Evolutionary conservation across 2,888 invertebrate genomes (phyloP), one percentile per base, ranked within the genome.

Genomic region (Drosophila birchii): DNA sequence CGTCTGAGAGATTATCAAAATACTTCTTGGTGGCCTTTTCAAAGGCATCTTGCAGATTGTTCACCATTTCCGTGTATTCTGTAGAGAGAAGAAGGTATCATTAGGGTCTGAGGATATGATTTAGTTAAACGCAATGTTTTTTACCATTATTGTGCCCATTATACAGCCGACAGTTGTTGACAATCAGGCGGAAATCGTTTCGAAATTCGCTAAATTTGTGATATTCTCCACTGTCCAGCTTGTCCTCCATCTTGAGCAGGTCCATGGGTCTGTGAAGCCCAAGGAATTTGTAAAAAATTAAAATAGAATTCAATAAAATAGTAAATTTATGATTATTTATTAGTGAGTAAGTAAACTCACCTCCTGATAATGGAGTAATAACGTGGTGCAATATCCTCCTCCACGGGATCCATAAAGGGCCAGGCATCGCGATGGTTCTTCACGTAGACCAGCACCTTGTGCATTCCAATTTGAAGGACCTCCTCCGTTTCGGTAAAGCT

Each of bases 381-480:
- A 92, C 96, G 96, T 0, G 98, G 98, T 0, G 98, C 98, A 91
- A 96, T 97, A 89, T 97, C 96, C 91, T 98, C 98, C 87, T 98
- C 97, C 1, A 98, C 98, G 0, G 98, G 97, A 90, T 98, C 97
- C 91, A 96, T 94, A 92, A 98, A 98, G 0, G 98, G 98, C 98
- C 98, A 98, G 0, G 98, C 97, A 91, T 98, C 98, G 66, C 96
- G 95, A 91, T 98, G 97, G 85, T 96, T 95, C 89, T 96, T 97
- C 43, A 98, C 94, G 88, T 96, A 95, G 91, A 97, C 97, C 66
- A 98, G 93, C 67, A 98, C 97, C 94, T 97, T 97, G 92, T 97
- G 97, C 96, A 97, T 96, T 56, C 97, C 97, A 62, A 96, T 97
- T 91, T 96, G 95, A 66, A 97, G 94, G 88, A 97, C 97, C 90